Conservation (phyloP, 2,797 vertebrate species). For the Zalophus californianus region DNA sequence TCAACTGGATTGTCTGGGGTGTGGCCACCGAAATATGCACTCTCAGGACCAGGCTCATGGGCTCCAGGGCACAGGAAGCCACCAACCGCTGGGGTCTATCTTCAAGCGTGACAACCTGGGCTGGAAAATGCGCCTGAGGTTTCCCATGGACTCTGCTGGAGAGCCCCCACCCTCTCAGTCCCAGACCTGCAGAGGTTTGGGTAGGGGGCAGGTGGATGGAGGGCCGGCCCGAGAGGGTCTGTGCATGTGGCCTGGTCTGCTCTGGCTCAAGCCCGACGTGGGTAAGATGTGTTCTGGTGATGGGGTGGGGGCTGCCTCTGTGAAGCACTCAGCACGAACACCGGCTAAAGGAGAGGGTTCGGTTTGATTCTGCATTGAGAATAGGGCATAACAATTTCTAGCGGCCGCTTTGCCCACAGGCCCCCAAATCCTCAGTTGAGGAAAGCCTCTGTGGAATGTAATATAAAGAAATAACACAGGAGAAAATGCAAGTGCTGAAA, state of each 20-base stretch:
- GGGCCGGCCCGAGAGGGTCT: fast-evolving
- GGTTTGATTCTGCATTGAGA: not conserved
- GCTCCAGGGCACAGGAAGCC: not conserved
- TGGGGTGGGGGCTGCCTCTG: no score
- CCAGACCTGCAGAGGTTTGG: not conserved
- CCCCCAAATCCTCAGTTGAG: not conserved
- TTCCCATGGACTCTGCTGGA: not conserved
- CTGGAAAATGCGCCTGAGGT: not conserved
- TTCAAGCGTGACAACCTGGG: not conserved
- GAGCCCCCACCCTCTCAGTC: not conserved
- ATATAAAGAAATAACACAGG: not conserved
- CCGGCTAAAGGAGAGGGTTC: not conserved
- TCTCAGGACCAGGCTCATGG: not conserved
- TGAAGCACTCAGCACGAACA: not conserved
- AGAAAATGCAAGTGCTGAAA: not conserved
- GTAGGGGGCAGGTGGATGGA: fast-evolving
- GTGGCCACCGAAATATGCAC: not conserved
- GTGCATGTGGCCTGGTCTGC: fast-evolving
- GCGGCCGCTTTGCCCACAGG: not conserved
- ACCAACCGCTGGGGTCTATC: not conserved
- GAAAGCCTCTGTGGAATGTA: not conserved
- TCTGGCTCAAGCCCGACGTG: not conserved
- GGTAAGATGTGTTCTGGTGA: not conserved
- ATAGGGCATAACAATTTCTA: not conserved
- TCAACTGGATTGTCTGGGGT: not conserved